Evolutionary conservation across 2,113 vertebrate species (phyloP).

Genomic region (Scomber scombrus): DNA sequence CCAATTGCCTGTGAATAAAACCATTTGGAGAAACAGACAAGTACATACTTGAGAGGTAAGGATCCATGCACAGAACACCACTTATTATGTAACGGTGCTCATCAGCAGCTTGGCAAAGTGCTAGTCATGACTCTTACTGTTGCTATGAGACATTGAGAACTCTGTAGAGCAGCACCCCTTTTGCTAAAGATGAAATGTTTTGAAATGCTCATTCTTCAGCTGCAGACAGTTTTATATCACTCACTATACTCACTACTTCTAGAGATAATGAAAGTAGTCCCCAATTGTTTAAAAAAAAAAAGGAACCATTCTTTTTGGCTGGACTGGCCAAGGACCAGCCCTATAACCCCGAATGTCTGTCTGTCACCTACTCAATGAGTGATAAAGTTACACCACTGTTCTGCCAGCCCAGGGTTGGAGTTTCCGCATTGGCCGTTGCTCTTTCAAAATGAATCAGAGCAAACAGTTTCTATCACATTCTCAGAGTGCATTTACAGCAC

Average conservation of each 20-base stretch:
- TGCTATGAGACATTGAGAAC: slow-evolving; percentile 36
- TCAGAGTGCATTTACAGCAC: too few species aligned
- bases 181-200: slow-evolving; percentile 31
- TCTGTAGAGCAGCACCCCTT: slow-evolving; percentile 1
- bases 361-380: too few species aligned
- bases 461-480: too few species aligned
- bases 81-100: slow-evolving; percentile 37
- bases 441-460: too few species aligned
- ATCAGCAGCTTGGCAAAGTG: slow-evolving; percentile 32
- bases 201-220: slow-evolving; percentile 9
- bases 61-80: slow-evolving; percentile 6
- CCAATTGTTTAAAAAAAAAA: not conserved
- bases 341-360: too few species aligned
- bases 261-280: not conserved
- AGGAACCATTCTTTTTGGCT: not conserved
- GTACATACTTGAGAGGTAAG: slow-evolving; percentile 49
- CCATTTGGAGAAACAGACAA: slow-evolving; percentile 21
- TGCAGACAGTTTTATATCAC: not conserved
- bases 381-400: too few species aligned
- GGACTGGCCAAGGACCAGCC: too few species aligned
- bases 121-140: slow-evolving; percentile 44
- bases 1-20: slow-evolving; percentile 7
- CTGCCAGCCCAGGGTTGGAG: too few species aligned
- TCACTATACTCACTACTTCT: not conserved
- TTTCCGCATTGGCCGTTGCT: too few species aligned